Conservation (phyloP, 37 sponge, comb jelly and placozoan genomes). For the Aphrocallistes beatrix region DNA sequence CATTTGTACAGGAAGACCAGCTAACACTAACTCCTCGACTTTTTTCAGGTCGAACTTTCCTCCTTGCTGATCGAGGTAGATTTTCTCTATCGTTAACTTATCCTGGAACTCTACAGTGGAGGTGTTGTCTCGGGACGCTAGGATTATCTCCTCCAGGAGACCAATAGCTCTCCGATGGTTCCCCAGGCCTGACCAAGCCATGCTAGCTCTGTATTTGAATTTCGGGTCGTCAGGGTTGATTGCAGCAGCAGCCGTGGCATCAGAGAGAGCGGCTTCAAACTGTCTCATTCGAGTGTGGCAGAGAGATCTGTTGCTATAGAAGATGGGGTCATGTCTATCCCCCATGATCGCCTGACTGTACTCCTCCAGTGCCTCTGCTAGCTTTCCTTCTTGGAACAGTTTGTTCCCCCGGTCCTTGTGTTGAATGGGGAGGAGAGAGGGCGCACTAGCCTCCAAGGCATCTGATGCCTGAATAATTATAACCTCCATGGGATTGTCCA, state of each 20-base stretch:
- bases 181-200: neutral
- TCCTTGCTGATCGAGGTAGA: neutral
- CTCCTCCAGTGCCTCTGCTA: neutral
- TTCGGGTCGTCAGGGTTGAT: slow-evolving; percentile 14
- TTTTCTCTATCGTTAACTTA: neutral
- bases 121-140: neutral
- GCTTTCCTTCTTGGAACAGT: neutral
- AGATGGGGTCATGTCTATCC: neutral
- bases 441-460: neutral
- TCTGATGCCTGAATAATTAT: neutral
- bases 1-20: neutral
- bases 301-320: slow-evolving; percentile 32
- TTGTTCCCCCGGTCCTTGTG: neutral
- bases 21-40: neutral
- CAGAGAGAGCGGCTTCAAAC: slow-evolving; percentile 21
- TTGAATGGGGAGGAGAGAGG: neutral
- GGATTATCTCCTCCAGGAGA: neutral
- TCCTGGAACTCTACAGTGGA: neutral
- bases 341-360: neutral
- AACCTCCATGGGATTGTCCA: neutral
- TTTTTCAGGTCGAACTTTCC: neutral
- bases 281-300: neutral
- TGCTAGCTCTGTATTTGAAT: neutral
- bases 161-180: neutral
- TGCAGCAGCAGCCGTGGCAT: slow-evolving; percentile 24